These are phyloP conservation scores for Eucriotettix oculatus DNA, from an alignment of 2,888 invertebrate genomes.

Conservation along the genomic window DNA sequence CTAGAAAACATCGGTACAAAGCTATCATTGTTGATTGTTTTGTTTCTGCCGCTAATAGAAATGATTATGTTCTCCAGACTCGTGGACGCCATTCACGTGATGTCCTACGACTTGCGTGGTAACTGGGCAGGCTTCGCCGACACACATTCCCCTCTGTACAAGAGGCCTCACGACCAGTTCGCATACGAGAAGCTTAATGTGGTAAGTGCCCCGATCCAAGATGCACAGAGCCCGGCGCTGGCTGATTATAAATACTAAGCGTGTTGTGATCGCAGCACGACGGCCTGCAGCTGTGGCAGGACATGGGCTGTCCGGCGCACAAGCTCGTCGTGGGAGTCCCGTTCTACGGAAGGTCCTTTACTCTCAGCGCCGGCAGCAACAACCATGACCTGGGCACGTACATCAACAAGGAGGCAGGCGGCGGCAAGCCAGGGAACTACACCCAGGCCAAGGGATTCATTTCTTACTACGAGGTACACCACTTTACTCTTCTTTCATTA, in stretches of 20 bases:
- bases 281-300: conserved; percentile 73
- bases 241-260: not conserved
- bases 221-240: not conserved
- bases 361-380: conserved; percentile 62
- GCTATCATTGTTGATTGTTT: too few species aligned
- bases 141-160: conserved; percentile 72
- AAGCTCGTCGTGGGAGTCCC: conserved; percentile 79
- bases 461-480: conserved; percentile 62
- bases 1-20: too few species aligned
- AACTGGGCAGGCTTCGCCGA: conserved; percentile 88
- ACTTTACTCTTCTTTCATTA: too few species aligned
- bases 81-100: conserved; percentile 67
- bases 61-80: conserved; percentile 29
- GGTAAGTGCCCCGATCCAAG: conserved; percentile 36
- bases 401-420: conserved; percentile 80
- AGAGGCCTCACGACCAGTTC: conserved; percentile 73
- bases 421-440: conserved; percentile 69
- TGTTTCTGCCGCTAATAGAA: not conserved
- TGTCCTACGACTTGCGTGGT: conserved; percentile 73
- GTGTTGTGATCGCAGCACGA: conserved; percentile 44
- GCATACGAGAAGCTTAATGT: conserved; percentile 82
- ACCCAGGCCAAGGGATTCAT: conserved; percentile 77
- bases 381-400: conserved; percentile 73
- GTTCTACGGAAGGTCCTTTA: conserved; percentile 76
- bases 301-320: conserved; percentile 72